Percentiles rank a stretch among this genome's conserved stretches.
Conservation (phyloP, 1,140 invertebrate species). For the Drosophila athabasca region DNA sequence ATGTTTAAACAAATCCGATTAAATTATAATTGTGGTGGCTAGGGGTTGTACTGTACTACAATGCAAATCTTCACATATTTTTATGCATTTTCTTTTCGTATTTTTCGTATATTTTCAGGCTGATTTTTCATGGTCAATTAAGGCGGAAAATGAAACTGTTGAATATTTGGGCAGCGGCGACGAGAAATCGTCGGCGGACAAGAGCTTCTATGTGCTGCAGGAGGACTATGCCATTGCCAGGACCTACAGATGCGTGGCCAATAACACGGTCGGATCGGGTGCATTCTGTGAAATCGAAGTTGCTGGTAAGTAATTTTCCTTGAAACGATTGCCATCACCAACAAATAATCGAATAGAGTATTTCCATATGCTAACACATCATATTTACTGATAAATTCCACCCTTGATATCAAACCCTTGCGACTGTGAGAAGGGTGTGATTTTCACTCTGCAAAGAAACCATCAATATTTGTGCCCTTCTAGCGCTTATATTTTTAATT, state of each 20-base stretch:
- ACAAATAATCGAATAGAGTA: no score
- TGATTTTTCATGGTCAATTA: constrained; percentile 92
- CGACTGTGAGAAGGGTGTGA: no score
- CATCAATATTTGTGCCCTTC: no score
- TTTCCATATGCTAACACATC: no score
- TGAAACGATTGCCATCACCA: no score
- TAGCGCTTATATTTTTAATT: no score
- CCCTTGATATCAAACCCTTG: no score
- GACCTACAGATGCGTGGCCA: constrained; percentile 92
- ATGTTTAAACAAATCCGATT: constrained; percentile 9
- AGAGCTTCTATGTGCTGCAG: constrained; percentile 69
- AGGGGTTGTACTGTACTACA: no score
- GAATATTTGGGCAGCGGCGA: constrained; percentile 83
- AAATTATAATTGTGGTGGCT: background rate
- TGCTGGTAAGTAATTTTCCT: constrained; percentile 85
- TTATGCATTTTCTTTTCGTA: background rate
- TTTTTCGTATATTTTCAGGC: constrained; percentile 79
- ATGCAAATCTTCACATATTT: no score
- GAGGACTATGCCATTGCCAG: constrained; percentile 84
- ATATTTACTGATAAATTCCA: no score
- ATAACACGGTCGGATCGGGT: constrained; percentile 91
- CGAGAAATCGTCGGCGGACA: constrained; percentile 45
- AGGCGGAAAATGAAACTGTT: constrained; percentile 91
- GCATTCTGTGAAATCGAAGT: constrained; percentile 91
- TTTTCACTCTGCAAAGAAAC: no score